A percentile compares a stretch with the other conserved stretches of the same genome.
Conservation (phyloP, 2,113 vertebrate species). For the human (Homo sapiens) region GRCh38 chr11:26333501-26334000, state of each 20-base stretch:
- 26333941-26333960: background rate
- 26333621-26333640: background rate
- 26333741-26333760: background rate
- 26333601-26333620: background rate
- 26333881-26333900: background rate
- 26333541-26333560: too few species aligned
- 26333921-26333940: background rate
- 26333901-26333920: background rate
- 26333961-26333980: background rate
- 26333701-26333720: background rate
- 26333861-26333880: slow-evolving; percentile 21
- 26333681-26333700: background rate
- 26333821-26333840: background rate
- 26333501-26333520: too few species aligned
- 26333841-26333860: background rate
- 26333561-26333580: too few species aligned
- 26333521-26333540: too few species aligned
- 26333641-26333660: background rate
- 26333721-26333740: background rate
- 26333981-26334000: background rate
- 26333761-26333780: background rate
- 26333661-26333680: background rate
- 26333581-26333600: background rate
- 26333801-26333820: background rate
- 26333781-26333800: background rate